Conservation (phyloP, 2,113 vertebrate genomes). For the Spilogale gracilis region DNA sequence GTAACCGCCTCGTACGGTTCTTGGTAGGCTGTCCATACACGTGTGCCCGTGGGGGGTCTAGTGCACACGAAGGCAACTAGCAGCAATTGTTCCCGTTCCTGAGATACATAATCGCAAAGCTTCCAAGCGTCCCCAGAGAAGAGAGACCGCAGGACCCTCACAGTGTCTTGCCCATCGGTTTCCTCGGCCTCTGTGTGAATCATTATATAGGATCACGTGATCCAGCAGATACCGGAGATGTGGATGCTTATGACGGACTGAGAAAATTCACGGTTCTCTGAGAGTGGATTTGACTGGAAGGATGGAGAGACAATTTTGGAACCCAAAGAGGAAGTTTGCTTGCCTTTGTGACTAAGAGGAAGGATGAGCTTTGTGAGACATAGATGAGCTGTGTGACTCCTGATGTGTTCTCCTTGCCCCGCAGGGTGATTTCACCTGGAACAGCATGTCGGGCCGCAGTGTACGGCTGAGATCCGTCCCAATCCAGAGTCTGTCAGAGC, state of each 20-base stretch:
- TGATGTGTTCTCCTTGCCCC: constrained; percentile 84
- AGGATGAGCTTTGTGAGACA: constrained; percentile 69
- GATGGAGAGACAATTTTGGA: neutral
- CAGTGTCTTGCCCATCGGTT: neutral
- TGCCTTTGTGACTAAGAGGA: constrained; percentile 57
- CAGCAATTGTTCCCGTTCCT: neutral
- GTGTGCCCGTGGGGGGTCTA: neutral
- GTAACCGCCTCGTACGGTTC: neutral
- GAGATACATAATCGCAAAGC: neutral
- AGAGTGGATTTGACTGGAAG: neutral
- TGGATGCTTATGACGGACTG: neutral
- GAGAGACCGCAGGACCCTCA: neutral
- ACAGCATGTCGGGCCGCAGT: constrained; percentile 94
- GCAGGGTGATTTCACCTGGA: constrained; percentile 98
- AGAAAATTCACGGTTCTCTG: neutral
- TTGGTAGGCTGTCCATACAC: neutral
- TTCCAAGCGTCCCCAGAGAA: neutral
- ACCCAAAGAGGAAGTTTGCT: neutral
- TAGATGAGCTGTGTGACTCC: constrained; percentile 67
- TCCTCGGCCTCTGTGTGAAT: neutral
- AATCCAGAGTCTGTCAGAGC: constrained; percentile 96
- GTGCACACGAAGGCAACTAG: neutral
- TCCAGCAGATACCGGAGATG: neutral
- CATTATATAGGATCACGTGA: neutral
- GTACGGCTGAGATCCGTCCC: constrained; percentile 95